Conservation (phyloP, 2,113 vertebrate genomes). For the Brienomyrus brachyistius region DNA sequence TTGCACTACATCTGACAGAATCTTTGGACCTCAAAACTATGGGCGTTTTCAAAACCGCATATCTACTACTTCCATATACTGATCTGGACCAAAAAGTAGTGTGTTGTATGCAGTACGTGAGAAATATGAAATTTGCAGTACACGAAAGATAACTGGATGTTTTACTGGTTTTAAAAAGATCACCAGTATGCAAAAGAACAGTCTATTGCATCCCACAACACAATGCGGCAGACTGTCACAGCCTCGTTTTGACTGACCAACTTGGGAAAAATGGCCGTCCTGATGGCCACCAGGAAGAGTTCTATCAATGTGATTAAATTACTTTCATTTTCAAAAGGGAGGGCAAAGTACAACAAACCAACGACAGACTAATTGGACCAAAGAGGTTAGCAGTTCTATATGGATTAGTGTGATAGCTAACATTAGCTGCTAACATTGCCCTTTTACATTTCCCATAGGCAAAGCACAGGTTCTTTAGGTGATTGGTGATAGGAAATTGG, state of each 20-base stretch:
- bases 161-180: neutral
- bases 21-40: neutral
- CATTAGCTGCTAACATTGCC: neutral
- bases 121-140: neutral
- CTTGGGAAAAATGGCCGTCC: neutral
- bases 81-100: neutral
- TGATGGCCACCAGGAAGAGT: neutral
- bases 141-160: neutral
- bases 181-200: neutral
- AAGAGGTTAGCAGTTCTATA: neutral
- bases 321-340: neutral
- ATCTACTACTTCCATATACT: neutral
- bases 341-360: neutral
- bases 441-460: neutral
- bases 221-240: neutral
- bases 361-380: neutral
- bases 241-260: neutral
- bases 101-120: neutral
- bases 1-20: neutral
- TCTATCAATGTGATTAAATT: neutral
- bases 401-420: neutral
- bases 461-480: neutral
- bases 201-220: neutral
- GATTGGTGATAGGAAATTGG: no score
- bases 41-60: neutral